These are phyloP conservation scores for Metalampra italica DNA, from an alignment of 2,888 invertebrate genomes.

Conservation along the genomic window DNA sequence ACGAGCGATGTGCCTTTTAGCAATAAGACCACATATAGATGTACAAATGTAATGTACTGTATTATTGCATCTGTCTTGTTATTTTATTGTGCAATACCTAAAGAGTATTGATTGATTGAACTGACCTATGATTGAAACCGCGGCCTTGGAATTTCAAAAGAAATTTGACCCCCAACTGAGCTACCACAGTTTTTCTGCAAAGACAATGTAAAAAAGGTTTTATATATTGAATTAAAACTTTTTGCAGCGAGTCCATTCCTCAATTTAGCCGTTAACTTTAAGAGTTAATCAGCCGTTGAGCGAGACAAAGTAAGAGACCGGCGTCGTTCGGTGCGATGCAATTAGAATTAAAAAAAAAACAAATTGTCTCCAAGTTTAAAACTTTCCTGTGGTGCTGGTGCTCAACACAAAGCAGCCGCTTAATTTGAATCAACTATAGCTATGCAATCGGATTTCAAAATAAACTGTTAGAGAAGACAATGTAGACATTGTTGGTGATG, in stretches of 20 bases:
- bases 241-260: conserved; percentile 4
- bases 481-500: too few relatives aligned
- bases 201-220: background rate
- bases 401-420: background rate
- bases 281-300: conserved; percentile 1
- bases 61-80: background rate
- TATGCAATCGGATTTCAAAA: background rate
- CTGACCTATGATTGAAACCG: background rate
- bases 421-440: background rate
- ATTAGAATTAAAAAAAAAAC: conserved; percentile 2
- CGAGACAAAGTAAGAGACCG: conserved; percentile 2
- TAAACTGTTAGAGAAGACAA: background rate
- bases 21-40: too few relatives aligned
- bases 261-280: conserved; percentile 4
- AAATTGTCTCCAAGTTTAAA: conserved; percentile 3
- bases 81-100: too few relatives aligned
- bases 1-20: too few relatives aligned
- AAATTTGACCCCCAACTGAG: too few relatives aligned
- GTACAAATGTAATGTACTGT: too few relatives aligned
- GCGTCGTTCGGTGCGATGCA: background rate
- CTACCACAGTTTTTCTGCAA: too few relatives aligned
- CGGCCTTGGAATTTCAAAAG: too few relatives aligned
- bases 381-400: background rate
- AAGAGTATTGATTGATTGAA: too few relatives aligned
- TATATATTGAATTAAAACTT: conserved; percentile 9